A percentile compares a stretch with the other conserved stretches of the same genome.
Evolutionary conservation across 2,797 vertebrate genomes (phyloP).

Genomic region (Acanthurus tractus): DNA sequence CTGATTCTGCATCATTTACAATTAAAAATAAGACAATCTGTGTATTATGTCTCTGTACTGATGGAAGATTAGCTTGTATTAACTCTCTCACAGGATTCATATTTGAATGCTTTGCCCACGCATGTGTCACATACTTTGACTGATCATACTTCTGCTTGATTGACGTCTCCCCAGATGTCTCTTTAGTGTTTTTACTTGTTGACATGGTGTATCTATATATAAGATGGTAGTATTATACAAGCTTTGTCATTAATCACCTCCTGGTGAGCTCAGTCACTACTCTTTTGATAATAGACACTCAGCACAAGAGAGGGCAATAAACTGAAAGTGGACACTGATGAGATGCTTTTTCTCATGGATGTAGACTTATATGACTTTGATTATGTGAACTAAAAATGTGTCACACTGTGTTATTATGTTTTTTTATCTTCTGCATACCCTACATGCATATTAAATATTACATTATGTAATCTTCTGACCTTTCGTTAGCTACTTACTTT

Average conservation of each 20-base stretch:
- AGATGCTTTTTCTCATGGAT: background rate
- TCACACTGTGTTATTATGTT: too few species aligned
- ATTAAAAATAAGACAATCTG: background rate
- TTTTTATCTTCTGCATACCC: too few species aligned
- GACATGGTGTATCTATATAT: background rate
- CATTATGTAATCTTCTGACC: too few species aligned
- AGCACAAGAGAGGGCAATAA: background rate
- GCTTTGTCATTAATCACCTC: background rate
- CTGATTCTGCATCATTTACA: background rate
- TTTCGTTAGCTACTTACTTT: too few species aligned
- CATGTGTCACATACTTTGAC: background rate
- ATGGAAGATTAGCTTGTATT: background rate
- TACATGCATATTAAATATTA: too few species aligned
- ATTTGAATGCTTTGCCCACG: background rate
- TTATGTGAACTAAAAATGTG: background rate
- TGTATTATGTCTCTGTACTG: background rate
- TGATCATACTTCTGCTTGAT: background rate
- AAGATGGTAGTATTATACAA: too few species aligned
- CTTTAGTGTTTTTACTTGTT: background rate
- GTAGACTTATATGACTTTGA: background rate
- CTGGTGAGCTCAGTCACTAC: background rate
- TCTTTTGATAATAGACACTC: background rate
- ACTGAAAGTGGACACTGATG: too few species aligned
- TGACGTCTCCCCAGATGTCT: background rate
- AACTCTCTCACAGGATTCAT: background rate